Evolutionary conservation across 2,113 vertebrate species (phyloP).

Genomic region (Chunga burmeisteri): DNA sequence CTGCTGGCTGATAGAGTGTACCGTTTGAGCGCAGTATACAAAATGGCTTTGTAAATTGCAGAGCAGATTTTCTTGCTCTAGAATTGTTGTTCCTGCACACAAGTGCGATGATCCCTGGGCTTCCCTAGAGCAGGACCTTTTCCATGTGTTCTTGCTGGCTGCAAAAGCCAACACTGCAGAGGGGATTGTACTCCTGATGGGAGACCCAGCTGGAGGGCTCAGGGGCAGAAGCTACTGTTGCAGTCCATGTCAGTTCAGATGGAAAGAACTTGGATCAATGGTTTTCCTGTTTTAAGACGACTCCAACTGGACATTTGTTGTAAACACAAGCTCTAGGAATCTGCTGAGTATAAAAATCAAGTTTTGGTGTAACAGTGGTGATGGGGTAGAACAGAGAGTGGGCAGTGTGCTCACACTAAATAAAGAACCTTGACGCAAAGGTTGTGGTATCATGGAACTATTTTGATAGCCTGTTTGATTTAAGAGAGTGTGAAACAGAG

Average conservation of each 20-base stretch:
- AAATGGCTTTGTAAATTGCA: neutral
- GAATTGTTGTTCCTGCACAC: neutral
- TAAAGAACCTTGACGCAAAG: neutral
- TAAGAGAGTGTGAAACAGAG: neutral
- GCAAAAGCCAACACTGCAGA: neutral
- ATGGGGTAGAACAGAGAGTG: neutral
- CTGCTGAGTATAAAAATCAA: neutral
- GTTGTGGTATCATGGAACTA: neutral
- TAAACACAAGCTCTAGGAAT: neutral
- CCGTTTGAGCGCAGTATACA: fast-evolving
- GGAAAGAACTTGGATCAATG: neutral
- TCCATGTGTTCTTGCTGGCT: neutral
- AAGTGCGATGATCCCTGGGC: neutral
- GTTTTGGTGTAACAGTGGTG: neutral
- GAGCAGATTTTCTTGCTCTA: neutral
- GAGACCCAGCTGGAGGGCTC: neutral
- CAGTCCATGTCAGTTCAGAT: neutral
- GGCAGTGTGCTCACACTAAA: neutral
- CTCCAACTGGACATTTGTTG: neutral
- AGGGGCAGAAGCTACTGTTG: neutral
- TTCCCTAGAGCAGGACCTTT: neutral
- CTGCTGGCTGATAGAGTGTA: neutral
- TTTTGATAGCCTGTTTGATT: neutral
- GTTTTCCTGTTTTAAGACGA: neutral
- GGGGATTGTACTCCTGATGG: neutral